Conservation (phyloP, 2,113 vertebrate genomes). For the Sorex fumeus region DNA sequence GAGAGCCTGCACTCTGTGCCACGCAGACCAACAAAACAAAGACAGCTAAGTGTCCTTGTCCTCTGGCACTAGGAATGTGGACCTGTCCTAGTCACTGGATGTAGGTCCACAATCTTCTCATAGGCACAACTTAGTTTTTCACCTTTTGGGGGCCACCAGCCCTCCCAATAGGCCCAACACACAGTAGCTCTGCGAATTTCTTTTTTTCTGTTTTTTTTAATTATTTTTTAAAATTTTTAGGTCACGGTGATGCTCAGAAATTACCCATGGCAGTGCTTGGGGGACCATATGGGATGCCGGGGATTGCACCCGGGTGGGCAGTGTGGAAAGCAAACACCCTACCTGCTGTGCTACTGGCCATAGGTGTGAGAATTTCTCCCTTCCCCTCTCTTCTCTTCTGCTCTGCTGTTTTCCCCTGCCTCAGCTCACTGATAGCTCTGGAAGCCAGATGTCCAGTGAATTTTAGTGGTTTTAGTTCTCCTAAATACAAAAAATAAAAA, state of each 20-base stretch:
- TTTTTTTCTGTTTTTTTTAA: too few relatives aligned
- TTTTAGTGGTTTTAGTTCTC: background rate
- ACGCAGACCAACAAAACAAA: background rate
- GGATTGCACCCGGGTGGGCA: too few relatives aligned
- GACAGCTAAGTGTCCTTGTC: background rate
- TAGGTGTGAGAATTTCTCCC: too few relatives aligned
- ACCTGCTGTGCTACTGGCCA: too few relatives aligned
- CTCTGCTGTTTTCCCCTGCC: too few relatives aligned
- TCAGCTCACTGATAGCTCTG: background rate
- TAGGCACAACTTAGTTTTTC: background rate
- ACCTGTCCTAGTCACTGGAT: accelerated
- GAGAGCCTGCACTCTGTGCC: background rate
- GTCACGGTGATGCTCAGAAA: too few relatives aligned
- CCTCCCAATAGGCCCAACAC: background rate
- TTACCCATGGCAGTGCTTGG: too few relatives aligned
- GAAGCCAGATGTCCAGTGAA: background rate
- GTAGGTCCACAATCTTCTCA: background rate
- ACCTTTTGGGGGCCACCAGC: background rate
- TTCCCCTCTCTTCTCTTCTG: background rate
- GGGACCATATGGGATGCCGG: too few relatives aligned
- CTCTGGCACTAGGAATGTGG: accelerated
- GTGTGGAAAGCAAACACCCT: too few relatives aligned
- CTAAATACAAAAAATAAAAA: background rate
- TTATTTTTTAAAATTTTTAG: too few relatives aligned
- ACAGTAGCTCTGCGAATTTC: background rate